Evolutionary conservation across 2,797 vertebrate species (phyloP).

Genomic region (Sylvia borin): DNA sequence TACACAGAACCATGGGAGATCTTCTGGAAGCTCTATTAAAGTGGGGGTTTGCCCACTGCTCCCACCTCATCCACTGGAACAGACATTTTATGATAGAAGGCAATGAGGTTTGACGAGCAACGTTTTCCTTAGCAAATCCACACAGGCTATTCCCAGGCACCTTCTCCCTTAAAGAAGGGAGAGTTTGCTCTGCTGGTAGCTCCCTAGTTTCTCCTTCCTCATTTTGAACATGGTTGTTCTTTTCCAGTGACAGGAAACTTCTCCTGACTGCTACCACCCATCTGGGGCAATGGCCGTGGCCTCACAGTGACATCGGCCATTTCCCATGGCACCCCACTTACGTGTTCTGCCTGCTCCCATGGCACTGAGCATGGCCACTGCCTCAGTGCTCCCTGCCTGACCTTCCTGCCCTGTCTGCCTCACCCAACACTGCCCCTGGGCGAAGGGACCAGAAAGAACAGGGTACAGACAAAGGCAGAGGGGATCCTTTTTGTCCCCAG

Average conservation of each 20-base stretch:
- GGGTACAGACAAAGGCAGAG: background rate
- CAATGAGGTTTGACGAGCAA: background rate
- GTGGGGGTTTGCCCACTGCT: background rate
- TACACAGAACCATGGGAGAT: background rate
- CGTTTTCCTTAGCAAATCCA: background rate
- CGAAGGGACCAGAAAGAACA: background rate
- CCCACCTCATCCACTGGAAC: background rate
- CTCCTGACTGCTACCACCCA: background rate
- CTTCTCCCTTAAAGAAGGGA: background rate
- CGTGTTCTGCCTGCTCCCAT: background rate
- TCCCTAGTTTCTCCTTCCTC: background rate
- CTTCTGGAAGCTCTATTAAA: background rate
- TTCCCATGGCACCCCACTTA: background rate
- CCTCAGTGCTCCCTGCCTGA: background rate
- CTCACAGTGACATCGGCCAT: background rate
- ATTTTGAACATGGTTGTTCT: background rate
- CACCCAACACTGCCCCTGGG: too few species aligned
- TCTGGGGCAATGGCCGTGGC: background rate
- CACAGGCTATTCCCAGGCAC: background rate
- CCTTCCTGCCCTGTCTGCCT: background rate
- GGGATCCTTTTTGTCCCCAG: background rate
- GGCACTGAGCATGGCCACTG: background rate
- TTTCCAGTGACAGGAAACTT: background rate
- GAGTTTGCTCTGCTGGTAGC: background rate
- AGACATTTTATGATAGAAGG: background rate